Conservation (phyloP, 2,888 invertebrate species). For the Polietes domitor region DNA sequence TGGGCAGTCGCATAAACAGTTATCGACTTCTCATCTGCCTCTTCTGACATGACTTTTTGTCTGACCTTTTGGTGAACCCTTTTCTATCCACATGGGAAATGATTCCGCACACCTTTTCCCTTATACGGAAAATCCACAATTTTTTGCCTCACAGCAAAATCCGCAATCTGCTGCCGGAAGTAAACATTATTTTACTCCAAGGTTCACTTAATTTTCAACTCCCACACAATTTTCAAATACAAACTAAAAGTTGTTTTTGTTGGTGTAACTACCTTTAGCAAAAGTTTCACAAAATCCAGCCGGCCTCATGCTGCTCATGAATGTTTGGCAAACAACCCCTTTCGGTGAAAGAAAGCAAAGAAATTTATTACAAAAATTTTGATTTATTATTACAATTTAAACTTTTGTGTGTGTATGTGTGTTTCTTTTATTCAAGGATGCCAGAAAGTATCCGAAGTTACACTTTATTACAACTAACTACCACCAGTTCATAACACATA, state of each 20-base stretch:
- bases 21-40: too few species aligned
- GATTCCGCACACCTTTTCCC: too few species aligned
- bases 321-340: neutral
- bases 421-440: neutral
- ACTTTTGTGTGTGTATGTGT: neutral
- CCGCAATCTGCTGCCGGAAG: too few species aligned
- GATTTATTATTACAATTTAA: slow-evolving; percentile 24
- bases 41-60: too few species aligned
- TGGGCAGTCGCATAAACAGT: too few species aligned
- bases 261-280: neutral
- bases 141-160: too few species aligned
- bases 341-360: neutral
- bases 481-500: too few species aligned
- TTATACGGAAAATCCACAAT: too few species aligned
- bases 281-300: neutral
- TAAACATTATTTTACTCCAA: too few species aligned
- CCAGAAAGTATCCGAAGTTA: neutral
- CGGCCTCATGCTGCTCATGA: neutral
- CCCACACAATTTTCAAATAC: neutral
- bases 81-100: too few species aligned
- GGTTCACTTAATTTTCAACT: neutral
- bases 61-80: too few species aligned
- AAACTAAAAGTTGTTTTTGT: neutral
- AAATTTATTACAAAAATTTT: slow-evolving; percentile 23
- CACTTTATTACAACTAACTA: too few species aligned